A percentile compares a stretch with the other conserved stretches of the same genome.
These are phyloP conservation scores for Morelia viridis DNA, from an alignment of 2,797 vertebrate species.

Conservation along the genomic window DNA sequence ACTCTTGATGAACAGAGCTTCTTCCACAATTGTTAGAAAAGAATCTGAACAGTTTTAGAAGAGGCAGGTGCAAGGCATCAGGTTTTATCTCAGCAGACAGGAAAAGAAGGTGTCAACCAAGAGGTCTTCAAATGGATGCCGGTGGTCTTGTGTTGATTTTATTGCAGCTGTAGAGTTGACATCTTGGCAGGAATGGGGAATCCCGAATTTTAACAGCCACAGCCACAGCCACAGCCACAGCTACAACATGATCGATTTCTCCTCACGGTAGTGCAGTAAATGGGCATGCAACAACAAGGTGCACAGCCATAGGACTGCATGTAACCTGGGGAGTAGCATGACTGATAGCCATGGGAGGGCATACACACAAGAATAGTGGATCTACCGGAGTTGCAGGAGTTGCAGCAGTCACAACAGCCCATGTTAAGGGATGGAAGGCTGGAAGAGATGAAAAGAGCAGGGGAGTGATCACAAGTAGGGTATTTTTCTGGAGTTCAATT, in stretches of 20 bases:
- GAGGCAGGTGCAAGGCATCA: background rate
- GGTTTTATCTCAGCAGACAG: background rate
- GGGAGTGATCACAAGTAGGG: background rate
- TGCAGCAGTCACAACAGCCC: rapidly evolving
- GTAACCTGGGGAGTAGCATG: background rate
- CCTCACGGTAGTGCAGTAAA: rapidly evolving
- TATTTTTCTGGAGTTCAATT: background rate
- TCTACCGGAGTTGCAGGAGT: background rate
- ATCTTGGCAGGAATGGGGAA: background rate
- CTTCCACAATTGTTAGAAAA: background rate
- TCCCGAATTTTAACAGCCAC: background rate
- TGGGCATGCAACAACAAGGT: background rate
- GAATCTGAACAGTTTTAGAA: background rate
- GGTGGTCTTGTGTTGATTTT: background rate
- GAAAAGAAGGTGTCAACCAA: background rate
- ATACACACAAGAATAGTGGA: background rate
- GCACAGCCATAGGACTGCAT: background rate
- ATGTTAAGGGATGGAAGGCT: background rate
- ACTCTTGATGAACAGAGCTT: background rate
- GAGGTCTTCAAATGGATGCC: background rate
- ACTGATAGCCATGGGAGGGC: background rate
- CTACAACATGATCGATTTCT: background rate
- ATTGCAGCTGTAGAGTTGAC: background rate
- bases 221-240: background rate
- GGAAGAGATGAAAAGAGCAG: background rate